Evolutionary conservation across 2,113 vertebrate genomes (phyloP).

Genomic region (Polypterus senegalus): DNA sequence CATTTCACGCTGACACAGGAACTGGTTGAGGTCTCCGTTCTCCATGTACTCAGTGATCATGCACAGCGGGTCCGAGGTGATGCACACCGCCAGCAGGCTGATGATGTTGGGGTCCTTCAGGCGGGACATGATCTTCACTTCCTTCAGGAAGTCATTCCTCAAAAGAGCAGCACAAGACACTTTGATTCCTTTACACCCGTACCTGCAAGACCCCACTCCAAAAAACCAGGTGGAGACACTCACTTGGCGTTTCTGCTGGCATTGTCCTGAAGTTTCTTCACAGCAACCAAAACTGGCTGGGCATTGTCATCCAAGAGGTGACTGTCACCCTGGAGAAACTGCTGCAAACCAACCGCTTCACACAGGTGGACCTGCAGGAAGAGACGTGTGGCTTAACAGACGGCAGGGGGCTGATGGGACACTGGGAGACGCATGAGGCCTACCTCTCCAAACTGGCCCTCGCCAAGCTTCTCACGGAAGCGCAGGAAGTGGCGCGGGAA

Average conservation of each 20-base stretch:
- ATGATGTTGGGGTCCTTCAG: slow-evolving; percentile 72
- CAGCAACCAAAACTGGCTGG: slow-evolving; percentile 51
- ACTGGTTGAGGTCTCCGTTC: slow-evolving; percentile 59
- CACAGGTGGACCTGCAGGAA: slow-evolving; percentile 60
- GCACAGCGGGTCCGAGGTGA: slow-evolving; percentile 61
- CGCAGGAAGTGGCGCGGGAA: slow-evolving; percentile 57
- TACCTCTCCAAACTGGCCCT: slow-evolving; percentile 74
- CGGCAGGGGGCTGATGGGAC: neutral
- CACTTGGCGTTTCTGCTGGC: slow-evolving; percentile 65
- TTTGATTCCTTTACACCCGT: too few species aligned
- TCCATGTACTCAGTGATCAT: slow-evolving; percentile 58
- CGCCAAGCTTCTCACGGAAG: slow-evolving; percentile 68
- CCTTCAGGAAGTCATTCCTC: slow-evolving; percentile 73
- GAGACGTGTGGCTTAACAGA: slow-evolving; percentile 2
- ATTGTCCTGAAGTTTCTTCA: slow-evolving; percentile 63
- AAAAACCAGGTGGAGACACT: too few species aligned
- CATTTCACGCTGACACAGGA: slow-evolving; percentile 61
- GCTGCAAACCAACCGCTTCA: slow-evolving; percentile 53
- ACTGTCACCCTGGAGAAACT: slow-evolving; percentile 50
- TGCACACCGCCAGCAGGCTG: slow-evolving; percentile 66
- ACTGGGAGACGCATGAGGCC: neutral
- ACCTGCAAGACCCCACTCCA: too few species aligned
- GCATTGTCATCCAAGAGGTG: slow-evolving; percentile 40
- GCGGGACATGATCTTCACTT: slow-evolving; percentile 74
- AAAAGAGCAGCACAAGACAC: too few species aligned